Percentiles rank a stretch among this genome's conserved stretches.
phyloP scores from a whole-genome alignment of 2,888 invertebrate genomes.

The Cryptosula pallasiana region DNA sequence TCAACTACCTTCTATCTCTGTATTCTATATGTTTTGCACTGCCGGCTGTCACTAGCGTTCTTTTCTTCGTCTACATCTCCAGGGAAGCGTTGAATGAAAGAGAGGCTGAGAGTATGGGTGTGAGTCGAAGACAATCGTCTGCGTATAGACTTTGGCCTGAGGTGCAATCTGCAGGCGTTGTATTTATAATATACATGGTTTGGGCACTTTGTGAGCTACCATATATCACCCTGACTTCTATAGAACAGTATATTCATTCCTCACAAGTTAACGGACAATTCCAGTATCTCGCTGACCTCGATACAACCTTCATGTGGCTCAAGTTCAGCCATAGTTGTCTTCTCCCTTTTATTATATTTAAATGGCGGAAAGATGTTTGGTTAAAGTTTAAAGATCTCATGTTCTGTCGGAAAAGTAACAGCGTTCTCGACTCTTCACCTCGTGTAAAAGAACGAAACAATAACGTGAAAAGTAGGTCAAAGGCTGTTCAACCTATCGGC shows the following conservation, averaged over 20 bases:
- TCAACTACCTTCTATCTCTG: slow-evolving; percentile 34
- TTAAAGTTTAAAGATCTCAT: slow-evolving; percentile 39
- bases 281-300: slow-evolving; percentile 38
- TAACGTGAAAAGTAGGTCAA: neutral
- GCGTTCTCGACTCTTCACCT: slow-evolving; percentile 35
- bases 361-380: slow-evolving; percentile 42
- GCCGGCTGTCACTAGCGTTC: slow-evolving; percentile 34
- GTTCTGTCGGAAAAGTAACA: slow-evolving; percentile 42
- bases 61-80: slow-evolving; percentile 35
- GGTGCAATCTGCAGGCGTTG: slow-evolving; percentile 34
- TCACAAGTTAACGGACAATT: slow-evolving; percentile 27
- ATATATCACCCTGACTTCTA: slow-evolving; percentile 31
- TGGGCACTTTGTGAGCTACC: slow-evolving; percentile 42
- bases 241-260: slow-evolving; percentile 27
- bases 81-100: slow-evolving; percentile 32
- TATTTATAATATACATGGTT: slow-evolving; percentile 34
- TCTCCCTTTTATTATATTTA: slow-evolving; percentile 38
- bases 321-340: slow-evolving; percentile 38
- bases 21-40: slow-evolving; percentile 36
- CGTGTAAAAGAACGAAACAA: neutral
- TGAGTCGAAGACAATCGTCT: slow-evolving; percentile 33
- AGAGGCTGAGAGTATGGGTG: slow-evolving; percentile 30
- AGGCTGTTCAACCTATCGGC: too few species aligned
- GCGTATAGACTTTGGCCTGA: slow-evolving; percentile 33
- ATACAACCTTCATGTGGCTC: slow-evolving; percentile 41